Evolutionary conservation across 2,888 invertebrate genomes (phyloP).

Genomic region (Patella caerulea): DNA sequence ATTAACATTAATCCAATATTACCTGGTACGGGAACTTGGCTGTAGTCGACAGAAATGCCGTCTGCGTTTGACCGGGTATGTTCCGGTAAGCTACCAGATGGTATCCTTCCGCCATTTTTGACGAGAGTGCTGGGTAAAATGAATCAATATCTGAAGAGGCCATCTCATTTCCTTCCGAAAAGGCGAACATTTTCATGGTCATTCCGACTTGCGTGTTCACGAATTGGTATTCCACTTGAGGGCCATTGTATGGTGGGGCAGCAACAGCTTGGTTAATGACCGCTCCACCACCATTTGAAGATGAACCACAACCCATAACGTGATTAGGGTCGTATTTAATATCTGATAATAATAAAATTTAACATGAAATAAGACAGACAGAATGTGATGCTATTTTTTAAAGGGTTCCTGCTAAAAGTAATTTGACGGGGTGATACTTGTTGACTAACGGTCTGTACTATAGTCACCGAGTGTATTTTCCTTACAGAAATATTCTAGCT

Average conservation of each 20-base stretch:
- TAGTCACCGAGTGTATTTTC: too few species aligned
- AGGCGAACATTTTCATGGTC: background rate
- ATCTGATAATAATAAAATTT: too few species aligned
- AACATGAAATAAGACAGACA: too few species aligned
- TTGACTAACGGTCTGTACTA: too few species aligned
- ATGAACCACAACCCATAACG: background rate
- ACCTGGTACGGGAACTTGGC: constrained; percentile 9
- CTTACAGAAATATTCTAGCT: too few species aligned
- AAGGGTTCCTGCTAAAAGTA: too few species aligned
- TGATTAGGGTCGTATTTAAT: too few species aligned
- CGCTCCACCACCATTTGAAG: background rate
- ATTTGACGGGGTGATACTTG: too few species aligned
- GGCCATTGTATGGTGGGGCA: constrained; percentile 45
- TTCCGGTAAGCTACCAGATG: constrained; percentile 42
- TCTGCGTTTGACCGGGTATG: constrained; percentile 39
- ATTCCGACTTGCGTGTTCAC: constrained; percentile 36
- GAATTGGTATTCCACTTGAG: constrained; percentile 45
- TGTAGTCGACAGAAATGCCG: constrained; percentile 31
- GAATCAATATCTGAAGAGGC: constrained; percentile 36
- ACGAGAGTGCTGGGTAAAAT: constrained; percentile 39
- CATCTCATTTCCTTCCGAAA: constrained; percentile 15
- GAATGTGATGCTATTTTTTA: too few species aligned
- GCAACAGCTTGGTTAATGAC: background rate
- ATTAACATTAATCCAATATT: background rate
- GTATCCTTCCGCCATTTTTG: constrained; percentile 41